Evolutionary conservation across 1,140 invertebrate species (phyloP), one percentile per base, ranked within the genome.

Genomic region (Oncopeltus fasciatus): DNA sequence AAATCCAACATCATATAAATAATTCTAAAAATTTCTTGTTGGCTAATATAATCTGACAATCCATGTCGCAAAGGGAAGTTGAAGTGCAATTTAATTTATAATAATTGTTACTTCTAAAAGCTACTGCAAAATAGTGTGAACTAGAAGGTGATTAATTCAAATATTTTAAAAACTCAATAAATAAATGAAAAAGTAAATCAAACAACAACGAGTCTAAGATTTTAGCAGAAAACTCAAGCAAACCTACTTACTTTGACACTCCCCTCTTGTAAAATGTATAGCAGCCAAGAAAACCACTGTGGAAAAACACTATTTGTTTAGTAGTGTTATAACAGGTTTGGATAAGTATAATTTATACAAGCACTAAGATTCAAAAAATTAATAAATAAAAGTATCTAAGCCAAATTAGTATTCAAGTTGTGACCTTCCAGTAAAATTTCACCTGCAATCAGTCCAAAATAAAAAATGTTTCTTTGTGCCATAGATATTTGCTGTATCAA

Each of bases 201-300:
- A n/a, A n/a, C n/a, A n/a, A n/a, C n/a, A n/a, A n/a, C n/a, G n/a
- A n/a, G n/a, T n/a, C n/a, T n/a, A n/a, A n/a, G n/a, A n/a, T n/a
- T n/a, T n/a, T n/a, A n/a, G n/a, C n/a, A n/a, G n/a, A n/a, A n/a
- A n/a, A n/a, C n/a, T n/a, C n/a, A n/a, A n/a, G n/a, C n/a, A n/a
- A n/a, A n/a, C n/a, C 68, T 66, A 77, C 77, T 78, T 67, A 78
- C 77, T 78, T 68, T 78, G 76, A 69, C 77, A 78, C 68, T 78
- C 77, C 62, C 74, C 74, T 67, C 71, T 70, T 67, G 74, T 74
- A 69, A 74, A 66, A 66, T 69, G 72, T 64, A 72, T 71, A 69
- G 76, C 72, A 65, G 75, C 72, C 63, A 78, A 72, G 69, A 77
- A 67, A 71, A 77, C 73, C 69, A 73, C 73, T 74, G 73, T 58